phyloP scores from a whole-genome alignment of 2,113 vertebrate genomes.

The Etheostoma cragini region DNA sequence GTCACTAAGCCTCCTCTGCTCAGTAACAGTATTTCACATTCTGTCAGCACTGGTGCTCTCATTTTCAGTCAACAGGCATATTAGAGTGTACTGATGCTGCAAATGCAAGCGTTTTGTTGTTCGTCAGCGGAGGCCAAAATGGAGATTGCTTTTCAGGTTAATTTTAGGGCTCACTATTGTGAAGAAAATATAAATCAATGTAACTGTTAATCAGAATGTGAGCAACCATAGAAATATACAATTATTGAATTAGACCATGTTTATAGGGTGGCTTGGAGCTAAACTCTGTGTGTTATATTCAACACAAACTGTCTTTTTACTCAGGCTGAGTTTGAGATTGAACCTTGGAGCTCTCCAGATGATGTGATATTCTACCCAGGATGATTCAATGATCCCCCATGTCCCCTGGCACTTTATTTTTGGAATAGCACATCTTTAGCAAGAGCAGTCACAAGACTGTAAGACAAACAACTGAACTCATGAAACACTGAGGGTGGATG shows the following conservation, averaged over 20 bases:
- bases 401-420: constrained; percentile 85
- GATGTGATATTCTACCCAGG: constrained; percentile 78
- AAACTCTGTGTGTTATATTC: constrained; percentile 40
- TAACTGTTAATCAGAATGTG: constrained; percentile 41
- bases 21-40: constrained; percentile 62
- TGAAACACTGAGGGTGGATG: constrained; percentile 68
- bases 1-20: constrained; percentile 52
- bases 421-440: constrained; percentile 98
- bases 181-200: constrained; percentile 15
- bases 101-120: constrained; percentile 61
- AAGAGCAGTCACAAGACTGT: constrained; percentile 96
- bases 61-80: constrained; percentile 69
- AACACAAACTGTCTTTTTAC: constrained; percentile 43
- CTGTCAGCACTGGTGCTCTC: constrained; percentile 48
- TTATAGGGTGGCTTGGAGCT: constrained; percentile 23
- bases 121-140: constrained; percentile 56
- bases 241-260: constrained; percentile 33
- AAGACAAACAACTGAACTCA: constrained; percentile 98
- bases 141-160: constrained; percentile 44
- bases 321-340: constrained; percentile 58
- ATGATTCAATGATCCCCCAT: constrained; percentile 79
- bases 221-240: constrained; percentile 4
- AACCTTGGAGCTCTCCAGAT: constrained; percentile 75
- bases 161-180: constrained; percentile 19
- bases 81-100: constrained; percentile 65